Evolutionary conservation across 2,113 vertebrate species (phyloP), one percentile per base, ranked within the genome.

Genomic region (Gobius niger): DNA sequence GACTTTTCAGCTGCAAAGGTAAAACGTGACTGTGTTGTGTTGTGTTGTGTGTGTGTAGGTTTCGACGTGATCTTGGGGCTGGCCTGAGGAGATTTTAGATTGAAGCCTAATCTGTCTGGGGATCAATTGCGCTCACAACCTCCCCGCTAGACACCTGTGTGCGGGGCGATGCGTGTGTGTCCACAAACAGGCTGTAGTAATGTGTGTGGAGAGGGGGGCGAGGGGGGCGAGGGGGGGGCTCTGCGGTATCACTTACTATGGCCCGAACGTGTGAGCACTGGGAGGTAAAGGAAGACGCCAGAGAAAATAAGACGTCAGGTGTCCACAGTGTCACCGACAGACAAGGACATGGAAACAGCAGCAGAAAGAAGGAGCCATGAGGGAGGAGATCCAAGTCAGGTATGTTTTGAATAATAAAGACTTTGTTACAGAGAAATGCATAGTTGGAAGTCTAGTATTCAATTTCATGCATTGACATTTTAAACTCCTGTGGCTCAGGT

Each of bases 81-180:
- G 77, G 81, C 85, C 83, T 72, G 85, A 82, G 82, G 85, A 85
- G 87, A 87, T 84, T 89, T 86, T 78, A 72, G 88, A 88, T 89
- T 86, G 82, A 76, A 85, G 82, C 71, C 67, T 87, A 85, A 90
- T 91, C 90, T 89, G 87, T 90, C 87, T 81, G 77, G 85, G 87
- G 90, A 90, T 90, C 87, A 89, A 87, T 78, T 84, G 82, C 84
- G 82, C 79, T 78, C 76, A 65, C 49, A 83, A 70, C 76, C 67
- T 76, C 75, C 80, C 61, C 70, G 53, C 57, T n/a, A 84, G 79
- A 84, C 84, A 79, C 63, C 69, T 69, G 50, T 68, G 61, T 62
- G 67, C 54, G 44, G 24, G 24, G 5, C 24, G 24, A 4, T 54
- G 42, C 63, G 65, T 72, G 15, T 57, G 60, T 72, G 65, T 76